Percentiles rank a stretch among this genome's conserved stretches.
Evolutionary conservation across 2,888 invertebrate genomes (phyloP).

Genomic region (Octodonta nipae): DNA sequence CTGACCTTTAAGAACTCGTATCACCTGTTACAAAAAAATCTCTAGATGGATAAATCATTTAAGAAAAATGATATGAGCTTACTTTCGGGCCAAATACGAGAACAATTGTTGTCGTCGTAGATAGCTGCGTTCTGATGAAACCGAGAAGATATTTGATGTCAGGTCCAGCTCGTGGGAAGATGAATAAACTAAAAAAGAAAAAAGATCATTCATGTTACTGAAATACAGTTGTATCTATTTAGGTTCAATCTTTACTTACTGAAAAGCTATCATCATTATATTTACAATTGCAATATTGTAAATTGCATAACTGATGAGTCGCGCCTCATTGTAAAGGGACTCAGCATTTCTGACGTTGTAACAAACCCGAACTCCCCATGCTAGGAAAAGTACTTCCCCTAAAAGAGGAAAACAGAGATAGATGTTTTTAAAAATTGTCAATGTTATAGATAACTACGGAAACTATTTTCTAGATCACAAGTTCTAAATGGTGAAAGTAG

Average conservation of each 20-base stretch:
- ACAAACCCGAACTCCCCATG: conserved; percentile 76
- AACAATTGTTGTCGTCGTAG: conserved; percentile 75
- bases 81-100: conserved; percentile 80
- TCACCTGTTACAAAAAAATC: conserved; percentile 41
- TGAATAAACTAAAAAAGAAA: conserved; percentile 54
- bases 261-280: conserved; percentile 81
- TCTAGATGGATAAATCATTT: background rate
- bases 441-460: too few relatives aligned
- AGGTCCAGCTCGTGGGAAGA: conserved; percentile 76
- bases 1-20: conserved; percentile 68
- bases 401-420: conserved; percentile 21
- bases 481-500: too few relatives aligned
- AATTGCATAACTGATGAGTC: conserved; percentile 84
- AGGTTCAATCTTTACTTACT: conserved; percentile 79
- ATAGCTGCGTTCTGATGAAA: conserved; percentile 81
- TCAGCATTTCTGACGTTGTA: conserved; percentile 82
- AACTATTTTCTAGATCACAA: too few relatives aligned
- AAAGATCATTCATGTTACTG: background rate
- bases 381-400: conserved; percentile 65
- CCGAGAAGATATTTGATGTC: conserved; percentile 86
- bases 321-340: conserved; percentile 83
- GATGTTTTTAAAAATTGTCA: background rate
- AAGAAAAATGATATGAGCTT: conserved; percentile 14
- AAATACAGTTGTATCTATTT: too few relatives aligned
- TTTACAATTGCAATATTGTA: conserved; percentile 90